phyloP scores from a whole-genome alignment of 2,888 invertebrate genomes.

The Dermolepida albohirtum region DNA sequence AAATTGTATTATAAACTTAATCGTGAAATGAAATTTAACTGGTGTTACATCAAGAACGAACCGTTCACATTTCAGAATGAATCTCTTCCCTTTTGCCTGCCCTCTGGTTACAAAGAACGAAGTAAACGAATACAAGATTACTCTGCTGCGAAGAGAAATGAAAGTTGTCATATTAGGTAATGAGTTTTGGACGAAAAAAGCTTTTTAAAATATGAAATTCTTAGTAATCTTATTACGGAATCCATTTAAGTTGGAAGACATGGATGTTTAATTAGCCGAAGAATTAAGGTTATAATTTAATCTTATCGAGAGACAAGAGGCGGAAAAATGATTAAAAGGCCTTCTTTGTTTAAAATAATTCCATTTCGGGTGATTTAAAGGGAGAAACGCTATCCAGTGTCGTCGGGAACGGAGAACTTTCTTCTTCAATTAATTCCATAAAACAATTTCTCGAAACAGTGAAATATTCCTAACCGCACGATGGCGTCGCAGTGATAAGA shows the following conservation, averaged over 20 bases:
- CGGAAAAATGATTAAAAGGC: conserved; percentile 50
- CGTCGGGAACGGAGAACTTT: conserved; percentile 13
- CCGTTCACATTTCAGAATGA: too few species aligned
- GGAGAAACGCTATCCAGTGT: conserved; percentile 28
- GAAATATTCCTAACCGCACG: conserved; percentile 12
- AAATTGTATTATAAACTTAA: too few species aligned
- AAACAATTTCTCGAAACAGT: conserved; percentile 11
- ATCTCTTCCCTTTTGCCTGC: too few species aligned
- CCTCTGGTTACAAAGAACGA: too few species aligned
- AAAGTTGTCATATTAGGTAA: conserved; percentile 53
- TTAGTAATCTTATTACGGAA: conserved; percentile 56
- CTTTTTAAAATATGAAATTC: conserved; percentile 54
- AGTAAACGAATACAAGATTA: too few species aligned
- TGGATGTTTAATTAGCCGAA: conserved; percentile 58
- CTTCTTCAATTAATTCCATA: conserved; percentile 24
- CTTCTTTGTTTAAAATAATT: conserved; percentile 50
- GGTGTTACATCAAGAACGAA: too few species aligned
- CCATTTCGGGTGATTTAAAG: conserved; percentile 44
- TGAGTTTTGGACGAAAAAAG: conserved; percentile 53
- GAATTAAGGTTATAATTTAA: conserved; percentile 57
- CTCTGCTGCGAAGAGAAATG: conserved; percentile 48
- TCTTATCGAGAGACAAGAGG: conserved; percentile 51
- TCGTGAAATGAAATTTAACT: too few species aligned
- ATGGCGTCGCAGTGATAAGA: conserved; percentile 4
- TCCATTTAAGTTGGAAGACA: conserved; percentile 57